phyloP scores from a whole-genome alignment of 2,113 vertebrate genomes.

The Sigmodon hispidus region DNA sequence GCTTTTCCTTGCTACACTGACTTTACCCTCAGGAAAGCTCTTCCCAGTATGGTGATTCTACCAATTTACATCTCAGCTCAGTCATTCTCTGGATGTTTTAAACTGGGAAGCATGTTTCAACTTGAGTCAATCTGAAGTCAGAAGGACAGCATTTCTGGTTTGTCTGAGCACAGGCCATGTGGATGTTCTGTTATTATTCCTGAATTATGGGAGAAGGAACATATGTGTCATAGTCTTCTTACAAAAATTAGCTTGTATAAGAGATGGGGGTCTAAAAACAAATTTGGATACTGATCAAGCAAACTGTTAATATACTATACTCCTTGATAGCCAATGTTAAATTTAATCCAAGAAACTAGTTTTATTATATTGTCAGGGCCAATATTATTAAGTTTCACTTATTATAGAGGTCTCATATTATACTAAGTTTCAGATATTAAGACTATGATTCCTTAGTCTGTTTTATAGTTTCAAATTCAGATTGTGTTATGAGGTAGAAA shows the following conservation, averaged over 20 bases:
- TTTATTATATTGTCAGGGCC: not conserved
- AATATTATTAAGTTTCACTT: slow-evolving; percentile 35
- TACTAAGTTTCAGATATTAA: not conserved
- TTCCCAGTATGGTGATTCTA: not conserved
- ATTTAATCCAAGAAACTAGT: not conserved
- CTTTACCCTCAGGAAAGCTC: not conserved
- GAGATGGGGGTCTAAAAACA: not conserved
- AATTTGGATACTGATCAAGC: not conserved
- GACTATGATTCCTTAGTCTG: not conserved
- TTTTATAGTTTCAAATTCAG: slow-evolving; percentile 27
- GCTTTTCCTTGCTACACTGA: not conserved
- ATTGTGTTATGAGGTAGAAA: not conserved
- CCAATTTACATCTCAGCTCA: not conserved
- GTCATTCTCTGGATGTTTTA: not conserved
- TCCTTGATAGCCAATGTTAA: not conserved
- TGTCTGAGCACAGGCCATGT: not conserved
- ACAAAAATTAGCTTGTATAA: not conserved
- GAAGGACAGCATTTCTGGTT: not conserved
- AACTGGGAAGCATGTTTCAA: not conserved
- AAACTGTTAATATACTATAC: not conserved
- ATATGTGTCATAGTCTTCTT: not conserved
- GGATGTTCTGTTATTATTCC: not conserved
- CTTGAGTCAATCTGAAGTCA: not conserved
- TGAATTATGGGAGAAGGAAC: not conserved
- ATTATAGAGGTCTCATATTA: not conserved